Base-by-base conservation (phyloP, 2,113 vertebrate species). In the Budorcas taxicolor region DNA sequence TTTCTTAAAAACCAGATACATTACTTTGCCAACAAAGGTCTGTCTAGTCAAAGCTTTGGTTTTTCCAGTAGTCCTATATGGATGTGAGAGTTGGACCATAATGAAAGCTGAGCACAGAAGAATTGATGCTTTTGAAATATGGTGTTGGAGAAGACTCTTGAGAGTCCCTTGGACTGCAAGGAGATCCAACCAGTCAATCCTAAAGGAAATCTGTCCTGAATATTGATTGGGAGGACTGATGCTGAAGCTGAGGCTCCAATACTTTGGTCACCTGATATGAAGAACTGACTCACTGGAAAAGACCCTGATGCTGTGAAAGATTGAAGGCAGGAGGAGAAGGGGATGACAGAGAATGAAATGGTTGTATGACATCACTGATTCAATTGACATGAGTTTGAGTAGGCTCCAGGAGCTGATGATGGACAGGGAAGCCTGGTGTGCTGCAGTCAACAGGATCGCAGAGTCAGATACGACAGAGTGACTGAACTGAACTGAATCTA, bases 371-470 rank as follows among this genome's bases (percentile, higher is more conserved):
- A 67, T 67, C 33, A 36, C 33, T 67, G 64, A 67, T 9, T 67
- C 0, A 2, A 36, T 67, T 4, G 9, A 67, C 17, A 36, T 36
- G 17, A 67, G 17, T 67, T 21, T 67, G 64, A 67, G 64, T 21
- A 36, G 4, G 17, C 17, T 67, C 64, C 2, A 2, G n/a, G 64
- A 36, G n/a, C 7, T 3, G 2, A 17, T 36, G 64, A 67, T 36
- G 33, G 33, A 36, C 17, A 19, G 4, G 8, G 64, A 67, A 36
- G 33, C 33, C 64, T 67, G 64, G 8, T 21, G n/a, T 36, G 64
- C 8, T 21, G n/a, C 17, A 36, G 33, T 67, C 17, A 36, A 36
- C 0, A 2, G 17, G 8, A 5, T 11, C 0, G 0, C 64, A 67
- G n/a, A 36, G 64, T 36, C 0, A 2, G n/a, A 36, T 9, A 21